Conservation (phyloP, 2,113 vertebrate genomes). For the Parus major region DNA sequence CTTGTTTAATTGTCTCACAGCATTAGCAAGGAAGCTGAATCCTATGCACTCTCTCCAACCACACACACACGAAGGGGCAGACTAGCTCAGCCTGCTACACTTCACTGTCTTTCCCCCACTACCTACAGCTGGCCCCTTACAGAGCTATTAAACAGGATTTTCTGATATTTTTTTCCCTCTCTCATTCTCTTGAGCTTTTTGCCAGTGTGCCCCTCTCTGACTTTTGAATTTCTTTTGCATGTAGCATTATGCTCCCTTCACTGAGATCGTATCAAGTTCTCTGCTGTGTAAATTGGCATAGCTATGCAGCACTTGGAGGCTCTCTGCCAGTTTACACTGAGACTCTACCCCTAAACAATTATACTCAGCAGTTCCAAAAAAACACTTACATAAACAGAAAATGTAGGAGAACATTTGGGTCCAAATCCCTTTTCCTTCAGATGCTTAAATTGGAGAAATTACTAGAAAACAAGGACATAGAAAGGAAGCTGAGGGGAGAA, state of each 20-base stretch:
- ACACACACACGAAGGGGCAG: not conserved
- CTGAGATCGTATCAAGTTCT: not conserved
- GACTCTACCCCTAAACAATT: constrained; percentile 36
- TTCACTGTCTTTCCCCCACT: not conserved
- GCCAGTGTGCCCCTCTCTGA: not conserved
- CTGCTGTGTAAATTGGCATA: constrained; percentile 38
- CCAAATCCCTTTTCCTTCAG: not conserved
- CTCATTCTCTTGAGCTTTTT: not conserved
- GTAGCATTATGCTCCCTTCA: not conserved
- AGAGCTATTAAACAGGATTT: not conserved
- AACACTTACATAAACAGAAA: constrained; percentile 9
- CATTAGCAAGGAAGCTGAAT: not conserved
- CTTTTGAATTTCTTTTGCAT: not conserved
- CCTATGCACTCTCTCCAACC: not conserved
- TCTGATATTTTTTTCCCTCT: not conserved
- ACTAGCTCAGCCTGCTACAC: not conserved
- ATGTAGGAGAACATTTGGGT: not conserved
- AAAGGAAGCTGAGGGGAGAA: not conserved
- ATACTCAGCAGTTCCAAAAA: constrained; percentile 10
- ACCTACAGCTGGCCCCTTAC: constrained; percentile 1
- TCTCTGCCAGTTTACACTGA: constrained; percentile 39
- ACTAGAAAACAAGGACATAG: not conserved
- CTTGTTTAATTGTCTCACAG: not conserved
- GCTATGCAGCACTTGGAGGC: not conserved
- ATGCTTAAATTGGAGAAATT: not conserved